Base-by-base conservation (phyloP, 1,140 invertebrate genomes). In the Diploscapter pachys region DNA sequence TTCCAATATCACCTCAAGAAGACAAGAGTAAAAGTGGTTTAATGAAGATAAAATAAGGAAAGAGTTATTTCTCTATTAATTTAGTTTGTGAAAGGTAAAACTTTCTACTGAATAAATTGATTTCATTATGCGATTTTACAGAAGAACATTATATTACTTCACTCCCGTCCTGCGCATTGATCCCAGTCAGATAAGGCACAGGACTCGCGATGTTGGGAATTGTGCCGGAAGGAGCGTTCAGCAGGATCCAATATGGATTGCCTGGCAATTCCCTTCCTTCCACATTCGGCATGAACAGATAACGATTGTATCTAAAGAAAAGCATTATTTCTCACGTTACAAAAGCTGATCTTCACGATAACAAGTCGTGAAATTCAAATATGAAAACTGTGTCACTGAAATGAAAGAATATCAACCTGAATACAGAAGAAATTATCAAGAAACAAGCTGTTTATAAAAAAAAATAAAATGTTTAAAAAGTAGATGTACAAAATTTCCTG, bases 101-200 rank as follows among this genome's bases (percentile, higher is more conserved):
- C 31, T 31, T 31, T 31, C 31, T 31, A 31, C 31, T 50, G 13
- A 2, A 59, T 59, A 59, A 59, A 59, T 13, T 59, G 57, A 59
- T 59, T 59, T 59, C 2, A 59, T 11, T 59, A 64, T 48, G 5
- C 13, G 63, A 8, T 64, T 9, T 48, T 5, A 64, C 51, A 64
- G 51, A 64, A 8, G 1, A 9, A 2, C 6, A 6, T 6, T 48
- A 64, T 64, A 64, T 31, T 61, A 68, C 82, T 72, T 84, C 83
- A 59, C 71, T 70, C n/a, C 83, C 83, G 65, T 84, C 83, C 6
- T 84, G 79, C 13, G 74, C 63, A 70, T 84, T 84, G 54, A 85
- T 56, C 4, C 83, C 83, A 55, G 80, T 84, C 0, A 84, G 66
- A 48, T 81, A 81, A 3, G 83, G 83, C 3, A 84, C 83, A 4